Conservation (phyloP, 2,888 invertebrate species). For the Scaptomyza reducta region DNA sequence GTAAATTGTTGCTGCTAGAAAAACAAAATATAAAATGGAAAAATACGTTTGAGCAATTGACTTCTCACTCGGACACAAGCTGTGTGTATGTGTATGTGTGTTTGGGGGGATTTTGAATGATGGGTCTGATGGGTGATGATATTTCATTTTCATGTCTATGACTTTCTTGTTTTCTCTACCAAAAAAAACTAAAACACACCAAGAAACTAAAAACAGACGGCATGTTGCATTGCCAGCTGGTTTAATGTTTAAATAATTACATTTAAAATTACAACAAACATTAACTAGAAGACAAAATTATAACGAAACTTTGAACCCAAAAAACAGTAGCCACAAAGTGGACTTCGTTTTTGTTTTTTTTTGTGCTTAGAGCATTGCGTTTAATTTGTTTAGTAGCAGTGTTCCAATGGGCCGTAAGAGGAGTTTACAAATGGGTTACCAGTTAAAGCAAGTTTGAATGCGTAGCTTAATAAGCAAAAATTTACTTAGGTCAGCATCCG, state of each 20-base stretch:
- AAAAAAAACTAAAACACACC: slow-evolving; percentile 22
- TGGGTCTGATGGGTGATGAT: slow-evolving; percentile 54
- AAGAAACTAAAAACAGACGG: slow-evolving; percentile 27
- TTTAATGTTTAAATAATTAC: slow-evolving; percentile 79
- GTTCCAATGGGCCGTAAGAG: background rate
- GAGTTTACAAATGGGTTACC: too few relatives aligned
- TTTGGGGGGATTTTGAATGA: slow-evolving; percentile 16
- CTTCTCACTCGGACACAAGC: slow-evolving; percentile 3
- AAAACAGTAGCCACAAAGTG: slow-evolving; percentile 32
- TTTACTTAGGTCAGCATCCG: background rate
- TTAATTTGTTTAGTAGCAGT: slow-evolving; percentile 9
- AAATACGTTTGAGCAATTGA: slow-evolving; percentile 23
- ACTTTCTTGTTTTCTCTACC: slow-evolving; percentile 69
- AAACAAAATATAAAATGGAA: slow-evolving; percentile 32
- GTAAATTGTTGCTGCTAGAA: slow-evolving; percentile 29
- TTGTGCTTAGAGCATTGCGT: slow-evolving; percentile 12
- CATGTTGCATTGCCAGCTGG: slow-evolving; percentile 32
- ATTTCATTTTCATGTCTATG: slow-evolving; percentile 67
- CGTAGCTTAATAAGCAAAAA: too few relatives aligned
- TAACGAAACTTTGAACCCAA: slow-evolving; percentile 50
- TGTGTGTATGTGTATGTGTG: background rate
- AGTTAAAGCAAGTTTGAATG: too few relatives aligned
- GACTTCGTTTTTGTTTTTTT: slow-evolving; percentile 13
- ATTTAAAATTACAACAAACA: slow-evolving; percentile 56
- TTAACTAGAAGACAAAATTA: slow-evolving; percentile 46